Conservation (phyloP, 1,140 invertebrate species). For the Parasteatoda tepidariorum region DNA sequence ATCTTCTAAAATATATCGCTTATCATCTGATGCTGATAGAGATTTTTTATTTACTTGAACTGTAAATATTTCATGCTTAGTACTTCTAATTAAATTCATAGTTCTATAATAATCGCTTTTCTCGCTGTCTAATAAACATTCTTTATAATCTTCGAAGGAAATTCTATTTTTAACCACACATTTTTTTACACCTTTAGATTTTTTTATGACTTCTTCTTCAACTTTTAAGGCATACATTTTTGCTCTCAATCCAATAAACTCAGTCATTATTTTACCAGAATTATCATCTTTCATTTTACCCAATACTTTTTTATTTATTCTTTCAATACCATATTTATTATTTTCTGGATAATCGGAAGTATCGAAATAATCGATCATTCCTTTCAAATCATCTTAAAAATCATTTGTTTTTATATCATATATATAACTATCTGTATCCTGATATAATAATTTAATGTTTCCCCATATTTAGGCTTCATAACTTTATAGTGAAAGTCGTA, state of each 20-base stretch:
- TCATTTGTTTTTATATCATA: constrained; percentile 60
- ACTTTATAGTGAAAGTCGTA: constrained; percentile 66
- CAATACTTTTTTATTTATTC: constrained; percentile 70
- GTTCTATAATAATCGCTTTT: too few species aligned
- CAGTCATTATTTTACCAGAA: constrained; percentile 66
- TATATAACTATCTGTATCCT: constrained; percentile 62
- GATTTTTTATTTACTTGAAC: too few species aligned
- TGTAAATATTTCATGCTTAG: too few species aligned
- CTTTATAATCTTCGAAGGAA: too few species aligned
- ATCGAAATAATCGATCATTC: constrained; percentile 53
- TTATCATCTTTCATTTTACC: constrained; percentile 72
- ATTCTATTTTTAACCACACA: too few species aligned
- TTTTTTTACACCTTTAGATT: too few species aligned
- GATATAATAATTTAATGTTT: constrained; percentile 61
- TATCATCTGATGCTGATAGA: too few species aligned
- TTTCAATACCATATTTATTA: constrained; percentile 59
- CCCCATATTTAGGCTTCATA: constrained; percentile 62
- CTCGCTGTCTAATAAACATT: too few species aligned
- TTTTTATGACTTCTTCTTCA: too few species aligned
- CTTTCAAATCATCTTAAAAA: constrained; percentile 57
- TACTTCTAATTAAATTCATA: too few species aligned
- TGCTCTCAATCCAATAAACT: constrained; percentile 68
- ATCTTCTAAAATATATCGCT: too few species aligned
- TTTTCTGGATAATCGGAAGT: constrained; percentile 59
- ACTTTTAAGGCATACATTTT: constrained; percentile 69